Conservation (phyloP, 2,113 vertebrate species). For the Ctenomys sociabilis region DNA sequence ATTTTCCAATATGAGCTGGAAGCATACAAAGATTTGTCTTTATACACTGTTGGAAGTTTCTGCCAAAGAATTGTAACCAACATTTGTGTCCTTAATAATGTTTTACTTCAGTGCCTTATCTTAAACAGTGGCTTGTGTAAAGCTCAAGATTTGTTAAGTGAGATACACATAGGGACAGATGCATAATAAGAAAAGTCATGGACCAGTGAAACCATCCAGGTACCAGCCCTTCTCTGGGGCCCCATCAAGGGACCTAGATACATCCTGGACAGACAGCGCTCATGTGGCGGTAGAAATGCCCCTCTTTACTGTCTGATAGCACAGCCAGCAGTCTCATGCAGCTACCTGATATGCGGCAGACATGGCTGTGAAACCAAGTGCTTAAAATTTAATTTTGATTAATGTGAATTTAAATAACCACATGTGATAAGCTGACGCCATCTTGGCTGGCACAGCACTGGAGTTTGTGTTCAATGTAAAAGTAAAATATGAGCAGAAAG, state of each 20-base stretch:
- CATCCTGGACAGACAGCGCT: not conserved
- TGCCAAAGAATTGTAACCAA: not conserved
- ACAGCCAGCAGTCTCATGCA: not conserved
- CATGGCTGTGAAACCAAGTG: not conserved
- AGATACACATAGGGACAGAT: not conserved
- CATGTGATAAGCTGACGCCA: not conserved
- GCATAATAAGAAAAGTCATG: not conserved
- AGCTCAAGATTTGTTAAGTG: not conserved
- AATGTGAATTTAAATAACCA: not conserved
- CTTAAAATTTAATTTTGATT: slow-evolving; percentile 35
- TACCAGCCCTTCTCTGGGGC: not conserved
- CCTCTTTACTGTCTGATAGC: rapidly evolving
- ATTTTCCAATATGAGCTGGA: not conserved
- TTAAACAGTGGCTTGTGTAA: not conserved
- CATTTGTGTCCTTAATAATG: slow-evolving; percentile 41
- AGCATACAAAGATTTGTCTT: not conserved
- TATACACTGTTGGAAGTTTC: not conserved
- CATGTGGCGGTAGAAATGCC: rapidly evolving
- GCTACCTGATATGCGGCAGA: not conserved
- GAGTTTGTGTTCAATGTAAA: not conserved
- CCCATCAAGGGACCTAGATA: not conserved
- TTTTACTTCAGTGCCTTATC: not conserved
- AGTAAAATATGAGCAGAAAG: not conserved
- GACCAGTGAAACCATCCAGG: not conserved
- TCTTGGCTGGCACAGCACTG: not conserved